These are phyloP conservation scores for Zaprionus gabonicus DNA, from an alignment of 1,140 invertebrate species.

Conservation along the genomic window DNA sequence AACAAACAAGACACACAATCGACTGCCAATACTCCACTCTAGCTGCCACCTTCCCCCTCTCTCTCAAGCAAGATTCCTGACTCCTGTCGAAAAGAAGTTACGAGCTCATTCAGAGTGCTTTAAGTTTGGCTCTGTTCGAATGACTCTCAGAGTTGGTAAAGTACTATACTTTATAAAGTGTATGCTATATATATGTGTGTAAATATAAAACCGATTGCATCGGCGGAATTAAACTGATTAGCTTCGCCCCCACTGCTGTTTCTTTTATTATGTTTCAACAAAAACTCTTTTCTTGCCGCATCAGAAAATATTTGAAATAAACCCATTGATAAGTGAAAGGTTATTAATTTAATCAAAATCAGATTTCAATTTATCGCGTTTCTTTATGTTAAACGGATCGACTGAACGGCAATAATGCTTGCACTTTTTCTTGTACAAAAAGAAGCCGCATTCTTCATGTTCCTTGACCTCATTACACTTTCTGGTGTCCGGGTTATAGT, in stretches of 20 bases:
- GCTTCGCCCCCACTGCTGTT: background rate
- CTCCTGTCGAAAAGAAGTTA: background rate
- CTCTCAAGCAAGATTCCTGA: background rate
- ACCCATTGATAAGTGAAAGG: too few species aligned
- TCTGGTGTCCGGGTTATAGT: background rate
- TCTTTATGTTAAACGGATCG: background rate
- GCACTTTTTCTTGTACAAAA: constrained; percentile 6
- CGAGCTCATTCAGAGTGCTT: background rate
- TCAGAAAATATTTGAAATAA: too few species aligned
- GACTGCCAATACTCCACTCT: constrained; percentile 55
- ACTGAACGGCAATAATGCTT: background rate
- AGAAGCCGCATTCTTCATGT: constrained; percentile 19
- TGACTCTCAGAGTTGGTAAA: background rate
- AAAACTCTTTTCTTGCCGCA: too few species aligned
- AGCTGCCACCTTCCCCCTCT: background rate
- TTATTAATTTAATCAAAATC: background rate
- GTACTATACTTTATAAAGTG: background rate
- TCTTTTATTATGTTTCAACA: background rate
- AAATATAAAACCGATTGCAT: background rate
- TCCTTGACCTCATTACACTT: background rate
- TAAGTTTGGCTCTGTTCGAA: background rate
- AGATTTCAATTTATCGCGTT: background rate
- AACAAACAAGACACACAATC: constrained; percentile 61
- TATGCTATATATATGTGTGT: too few species aligned
- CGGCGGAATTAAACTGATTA: background rate